Evolutionary conservation across 2,113 vertebrate species (phyloP), one percentile per base, ranked within the genome.

Genomic region (Anolis sagrei): DNA sequence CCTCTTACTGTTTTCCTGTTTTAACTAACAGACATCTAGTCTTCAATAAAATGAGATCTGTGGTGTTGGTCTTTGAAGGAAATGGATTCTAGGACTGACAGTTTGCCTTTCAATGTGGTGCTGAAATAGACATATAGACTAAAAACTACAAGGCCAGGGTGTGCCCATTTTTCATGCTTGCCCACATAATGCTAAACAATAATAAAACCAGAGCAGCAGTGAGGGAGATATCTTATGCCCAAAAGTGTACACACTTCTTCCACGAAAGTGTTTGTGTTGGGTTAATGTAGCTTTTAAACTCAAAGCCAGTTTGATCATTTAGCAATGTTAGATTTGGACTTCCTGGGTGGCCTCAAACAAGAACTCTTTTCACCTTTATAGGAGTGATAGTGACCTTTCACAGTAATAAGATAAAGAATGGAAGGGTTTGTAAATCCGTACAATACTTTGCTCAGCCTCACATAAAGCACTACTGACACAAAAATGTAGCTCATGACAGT

Each of bases 11-110:
- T 80, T 0, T 23, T 0, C 0, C 69, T 79, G 1, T 39, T 0
- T 34, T 61, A 25, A 48, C 34, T 3, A 0, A 5, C 2, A 16
- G 78, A 79, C 78, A 66, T 70, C 36, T 19, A 0, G 0, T 13
- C 73, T 1, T 0, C 34, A 0, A 4, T 11, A 83, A 62, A 61
- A 4, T 19, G 7, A 32, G 3, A 66, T 0, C 23, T 2, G 1
- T 0, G 54, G 5, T 0, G 27, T 68, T 44, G 72, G 68, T 8
- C 2, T 2, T 23, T 49, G 4, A 0, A 0, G 0, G 10, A 44
- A 0, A 34, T 14, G 81, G 49, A 0, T 79, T 79, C 18, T 44
- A 19, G n/a, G 34, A 29, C 36, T 72, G 51, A 32, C 25, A 66
- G 13, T 54, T 79, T 79, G 79, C 49, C 39, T 32, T 73, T 82